Conservation (phyloP, 2,797 vertebrate genomes). For the Prunella strophiata region DNA sequence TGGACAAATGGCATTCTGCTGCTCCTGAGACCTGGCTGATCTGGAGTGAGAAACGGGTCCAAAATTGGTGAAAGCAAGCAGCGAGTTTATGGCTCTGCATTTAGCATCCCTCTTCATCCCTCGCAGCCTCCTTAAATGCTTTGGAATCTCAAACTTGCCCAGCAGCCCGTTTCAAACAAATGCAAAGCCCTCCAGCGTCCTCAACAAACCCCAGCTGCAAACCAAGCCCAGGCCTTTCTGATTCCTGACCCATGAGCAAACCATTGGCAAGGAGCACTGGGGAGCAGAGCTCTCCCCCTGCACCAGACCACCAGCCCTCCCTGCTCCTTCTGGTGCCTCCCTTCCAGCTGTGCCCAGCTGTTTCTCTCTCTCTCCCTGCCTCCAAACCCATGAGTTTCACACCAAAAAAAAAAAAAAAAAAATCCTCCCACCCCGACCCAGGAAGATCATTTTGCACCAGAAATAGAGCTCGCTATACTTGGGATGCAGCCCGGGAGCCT, state of each 20-base stretch:
- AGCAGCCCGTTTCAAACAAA: constrained; percentile 33
- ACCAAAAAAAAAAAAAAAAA: background rate
- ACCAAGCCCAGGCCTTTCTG: background rate
- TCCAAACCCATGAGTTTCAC: constrained; percentile 57
- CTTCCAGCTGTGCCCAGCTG: constrained; percentile 21
- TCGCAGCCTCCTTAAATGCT: background rate
- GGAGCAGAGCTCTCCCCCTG: background rate
- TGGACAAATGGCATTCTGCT: background rate
- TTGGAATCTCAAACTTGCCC: constrained; percentile 27
- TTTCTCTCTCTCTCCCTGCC: constrained; percentile 28
- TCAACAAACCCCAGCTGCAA: constrained; percentile 8
- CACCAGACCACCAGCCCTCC: background rate
- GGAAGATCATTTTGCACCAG: constrained; percentile 71
- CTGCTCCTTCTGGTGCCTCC: background rate
- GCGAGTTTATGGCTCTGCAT: background rate
- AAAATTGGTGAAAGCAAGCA: background rate
- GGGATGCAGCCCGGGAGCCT: constrained; percentile 69
- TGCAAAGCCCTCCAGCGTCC: background rate
- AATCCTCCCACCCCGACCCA: constrained; percentile 66
- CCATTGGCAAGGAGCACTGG: background rate
- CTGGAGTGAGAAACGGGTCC: background rate
- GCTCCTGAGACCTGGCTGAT: background rate
- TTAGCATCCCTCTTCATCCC: constrained; percentile 38
- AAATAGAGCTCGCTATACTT: constrained; percentile 74
- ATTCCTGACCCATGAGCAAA: constrained; percentile 30